A percentile compares a stretch with the other conserved stretches of the same genome.
These are phyloP conservation scores for Oxyscelio sp. DNA, from an alignment of 2,888 invertebrate genomes.

Conservation along the genomic window DNA sequence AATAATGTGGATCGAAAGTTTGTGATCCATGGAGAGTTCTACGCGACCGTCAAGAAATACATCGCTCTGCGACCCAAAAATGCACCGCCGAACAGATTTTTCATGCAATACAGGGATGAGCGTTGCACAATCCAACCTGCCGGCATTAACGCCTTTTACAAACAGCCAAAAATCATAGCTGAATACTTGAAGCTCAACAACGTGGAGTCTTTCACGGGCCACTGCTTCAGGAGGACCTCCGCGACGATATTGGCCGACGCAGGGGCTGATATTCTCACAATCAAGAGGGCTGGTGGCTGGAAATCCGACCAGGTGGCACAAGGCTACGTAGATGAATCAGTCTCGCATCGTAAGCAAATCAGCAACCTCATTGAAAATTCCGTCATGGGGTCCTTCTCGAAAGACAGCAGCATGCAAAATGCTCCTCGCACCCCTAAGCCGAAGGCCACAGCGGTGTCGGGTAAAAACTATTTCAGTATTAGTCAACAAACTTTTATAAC, in stretches of 20 bases:
- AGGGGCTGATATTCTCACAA: conserved; percentile 12
- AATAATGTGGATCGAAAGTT: conserved; percentile 17
- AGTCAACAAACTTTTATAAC: conserved; percentile 7
- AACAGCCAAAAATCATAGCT: conserved; percentile 27
- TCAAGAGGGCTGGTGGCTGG: conserved; percentile 10
- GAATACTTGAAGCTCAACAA: neutral
- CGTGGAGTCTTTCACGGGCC: conserved; percentile 8
- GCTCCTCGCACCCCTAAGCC: conserved; percentile 4
- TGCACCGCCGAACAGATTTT: conserved; percentile 22
- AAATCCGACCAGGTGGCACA: conserved; percentile 15
- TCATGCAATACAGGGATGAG: neutral
- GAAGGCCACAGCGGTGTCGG: conserved; percentile 10
- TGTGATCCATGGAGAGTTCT: conserved; percentile 5
- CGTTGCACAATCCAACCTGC: conserved; percentile 20
- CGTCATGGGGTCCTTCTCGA: conserved; percentile 1
- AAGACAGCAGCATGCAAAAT: conserved; percentile 15
- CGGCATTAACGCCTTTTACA: conserved; percentile 25
- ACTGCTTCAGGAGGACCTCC: conserved; percentile 12
- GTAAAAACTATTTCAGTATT: conserved; percentile 12
- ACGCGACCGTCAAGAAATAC: conserved; percentile 8
- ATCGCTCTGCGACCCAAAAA: conserved; percentile 24
- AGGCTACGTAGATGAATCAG: conserved; percentile 19
- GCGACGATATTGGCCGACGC: conserved; percentile 14
- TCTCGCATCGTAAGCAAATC: conserved; percentile 13
- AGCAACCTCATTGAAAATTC: conserved; percentile 4